A percentile compares a stretch with the other conserved stretches of the same genome.
These are phyloP conservation scores for Hoplodrina blanda DNA, from an alignment of 2,888 invertebrate genomes.

Conservation along the genomic window DNA sequence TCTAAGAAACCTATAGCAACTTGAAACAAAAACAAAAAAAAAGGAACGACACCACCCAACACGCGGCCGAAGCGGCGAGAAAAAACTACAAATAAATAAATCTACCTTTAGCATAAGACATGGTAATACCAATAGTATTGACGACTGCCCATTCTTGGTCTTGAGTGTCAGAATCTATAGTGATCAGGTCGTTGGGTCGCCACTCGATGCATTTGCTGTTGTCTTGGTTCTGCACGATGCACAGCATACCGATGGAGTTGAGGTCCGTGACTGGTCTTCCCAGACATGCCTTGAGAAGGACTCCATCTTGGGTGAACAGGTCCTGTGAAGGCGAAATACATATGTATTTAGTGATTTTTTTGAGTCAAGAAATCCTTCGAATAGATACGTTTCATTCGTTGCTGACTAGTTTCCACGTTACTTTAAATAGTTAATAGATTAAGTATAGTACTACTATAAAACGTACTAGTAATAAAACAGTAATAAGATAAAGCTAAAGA, in stretches of 20 bases:
- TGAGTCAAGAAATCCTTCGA: not conserved
- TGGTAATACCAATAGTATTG: slow-evolving; percentile 91
- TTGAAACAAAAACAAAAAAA: slow-evolving; percentile 23
- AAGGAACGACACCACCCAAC: slow-evolving; percentile 36
- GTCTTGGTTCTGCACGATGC: slow-evolving; percentile 92
- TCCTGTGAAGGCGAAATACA: slow-evolving; percentile 87
- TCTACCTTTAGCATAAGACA: slow-evolving; percentile 61
- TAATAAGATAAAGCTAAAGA: too few relatives aligned
- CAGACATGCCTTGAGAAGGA: slow-evolving; percentile 92
- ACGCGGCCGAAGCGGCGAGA: slow-evolving; percentile 23
- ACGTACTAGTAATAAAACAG: too few relatives aligned
- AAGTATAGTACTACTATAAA: too few relatives aligned
- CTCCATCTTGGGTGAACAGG: slow-evolving; percentile 95
- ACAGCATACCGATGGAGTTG: slow-evolving; percentile 93
- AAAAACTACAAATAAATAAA: slow-evolving; percentile 37
- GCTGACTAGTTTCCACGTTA: not conserved
- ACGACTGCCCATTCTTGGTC: slow-evolving; percentile 97
- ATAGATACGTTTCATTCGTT: not conserved
- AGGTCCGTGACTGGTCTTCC: slow-evolving; percentile 91
- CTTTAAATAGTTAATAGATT: not conserved
- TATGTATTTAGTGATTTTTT: not conserved
- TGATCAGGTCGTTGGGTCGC: slow-evolving; percentile 95
- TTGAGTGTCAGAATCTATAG: slow-evolving; percentile 94
- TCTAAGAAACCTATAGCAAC: slow-evolving; percentile 1
- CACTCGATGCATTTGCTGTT: slow-evolving; percentile 94